Evolutionary conservation across 2,113 vertebrate species (phyloP).

Genomic region (Onychorhynchus coronatus): DNA sequence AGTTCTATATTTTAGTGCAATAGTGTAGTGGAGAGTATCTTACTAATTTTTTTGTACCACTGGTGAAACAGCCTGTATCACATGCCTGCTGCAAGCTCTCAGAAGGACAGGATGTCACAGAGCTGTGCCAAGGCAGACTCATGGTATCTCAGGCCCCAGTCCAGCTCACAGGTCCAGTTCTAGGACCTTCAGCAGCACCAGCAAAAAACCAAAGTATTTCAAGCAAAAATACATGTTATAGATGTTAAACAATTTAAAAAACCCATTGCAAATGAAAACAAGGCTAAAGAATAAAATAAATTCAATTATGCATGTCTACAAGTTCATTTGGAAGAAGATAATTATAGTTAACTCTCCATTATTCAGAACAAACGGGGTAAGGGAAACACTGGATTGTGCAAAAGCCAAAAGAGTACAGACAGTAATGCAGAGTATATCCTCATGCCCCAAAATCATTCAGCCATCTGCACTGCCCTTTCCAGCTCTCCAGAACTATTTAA

Average conservation of each 20-base stretch:
- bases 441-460: too few species aligned
- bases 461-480: not conserved
- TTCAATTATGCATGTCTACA: not conserved
- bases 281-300: not conserved
- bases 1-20: not conserved
- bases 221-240: constrained; percentile 45
- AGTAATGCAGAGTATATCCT: not conserved
- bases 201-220: constrained; percentile 46
- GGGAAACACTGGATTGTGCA: not conserved
- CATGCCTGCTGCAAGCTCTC: not conserved
- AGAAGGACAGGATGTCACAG: not conserved
- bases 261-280: not conserved
- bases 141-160: not conserved
- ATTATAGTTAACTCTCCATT: not conserved
- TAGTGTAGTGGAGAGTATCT: not conserved
- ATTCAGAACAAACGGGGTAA: not conserved
- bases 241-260: not conserved
- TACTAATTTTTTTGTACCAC: not conserved
- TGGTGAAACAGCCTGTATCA: not conserved
- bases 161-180: not conserved
- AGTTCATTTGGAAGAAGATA: not conserved
- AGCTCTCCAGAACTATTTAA: not conserved
- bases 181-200: not conserved
- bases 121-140: not conserved
- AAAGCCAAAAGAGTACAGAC: not conserved